phyloP scores from a whole-genome alignment of 2,113 vertebrate genomes.

The Diadophis punctatus region DNA sequence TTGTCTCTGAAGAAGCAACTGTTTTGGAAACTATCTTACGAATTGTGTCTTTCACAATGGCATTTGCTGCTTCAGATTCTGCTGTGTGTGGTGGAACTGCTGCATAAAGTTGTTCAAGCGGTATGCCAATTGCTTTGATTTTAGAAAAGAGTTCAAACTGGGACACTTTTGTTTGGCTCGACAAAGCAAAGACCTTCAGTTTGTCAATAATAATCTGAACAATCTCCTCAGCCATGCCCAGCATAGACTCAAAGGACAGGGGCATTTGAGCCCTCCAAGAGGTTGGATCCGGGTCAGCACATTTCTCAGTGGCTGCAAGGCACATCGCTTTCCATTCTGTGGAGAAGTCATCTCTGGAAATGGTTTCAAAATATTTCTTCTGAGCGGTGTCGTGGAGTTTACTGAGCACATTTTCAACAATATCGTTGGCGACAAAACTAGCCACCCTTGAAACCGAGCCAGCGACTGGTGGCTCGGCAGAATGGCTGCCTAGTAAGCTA shows the following conservation, averaged over 20 bases:
- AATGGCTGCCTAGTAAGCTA: not conserved
- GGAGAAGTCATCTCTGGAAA: not conserved
- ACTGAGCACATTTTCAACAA: not conserved
- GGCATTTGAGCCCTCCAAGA: not conserved
- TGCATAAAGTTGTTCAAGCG: not conserved
- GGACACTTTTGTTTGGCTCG: constrained; percentile 18
- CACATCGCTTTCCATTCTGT: not conserved
- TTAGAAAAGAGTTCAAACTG: constrained; percentile 12
- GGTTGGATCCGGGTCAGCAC: not conserved
- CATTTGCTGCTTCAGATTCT: not conserved
- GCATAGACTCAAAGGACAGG: not conserved
- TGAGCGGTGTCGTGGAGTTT: not conserved
- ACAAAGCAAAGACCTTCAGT: not conserved
- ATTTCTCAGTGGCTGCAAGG: not conserved
- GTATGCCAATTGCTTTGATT: constrained; percentile 4
- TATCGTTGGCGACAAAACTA: constrained; percentile 3
- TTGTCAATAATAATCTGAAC: constrained; percentile 1
- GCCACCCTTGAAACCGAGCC: constrained; percentile 9
- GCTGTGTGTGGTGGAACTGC: not conserved
- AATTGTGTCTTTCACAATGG: not conserved
- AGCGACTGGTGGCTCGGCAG: not conserved
- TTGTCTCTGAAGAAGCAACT: not conserved
- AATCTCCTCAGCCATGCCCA: not conserved
- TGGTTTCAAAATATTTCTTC: not conserved
- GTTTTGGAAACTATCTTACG: constrained; percentile 10